Evolutionary conservation across 1,140 invertebrate species (phyloP).

Genomic region (Anagrus nilaparvatae): DNA sequence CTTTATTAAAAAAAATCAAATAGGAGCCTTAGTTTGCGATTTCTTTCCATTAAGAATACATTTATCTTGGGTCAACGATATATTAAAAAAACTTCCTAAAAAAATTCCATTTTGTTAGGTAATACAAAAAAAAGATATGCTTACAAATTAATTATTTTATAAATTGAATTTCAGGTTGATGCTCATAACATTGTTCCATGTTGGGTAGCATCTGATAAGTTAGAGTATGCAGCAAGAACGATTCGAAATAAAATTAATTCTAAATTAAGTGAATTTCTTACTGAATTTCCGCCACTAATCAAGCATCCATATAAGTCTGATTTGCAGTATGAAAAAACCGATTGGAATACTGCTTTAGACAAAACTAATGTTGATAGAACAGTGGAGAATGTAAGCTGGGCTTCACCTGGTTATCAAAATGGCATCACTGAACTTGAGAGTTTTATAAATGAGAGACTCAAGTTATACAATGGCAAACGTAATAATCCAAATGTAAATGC

Average conservation of each 20-base stretch:
- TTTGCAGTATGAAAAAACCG: constrained; percentile 37
- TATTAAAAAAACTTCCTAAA: constrained; percentile 57
- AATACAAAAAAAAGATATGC: too few relatives aligned
- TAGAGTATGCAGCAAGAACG: constrained; percentile 77
- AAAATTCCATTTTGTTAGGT: constrained; percentile 70
- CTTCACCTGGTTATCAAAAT: constrained; percentile 60
- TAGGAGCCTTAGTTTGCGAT: constrained; percentile 75
- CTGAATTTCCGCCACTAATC: constrained; percentile 72
- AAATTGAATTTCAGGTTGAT: constrained; percentile 52
- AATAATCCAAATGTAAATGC: constrained; percentile 71
- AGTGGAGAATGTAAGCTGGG: constrained; percentile 64
- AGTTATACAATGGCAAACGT: constrained; percentile 58
- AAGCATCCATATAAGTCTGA: constrained; percentile 56
- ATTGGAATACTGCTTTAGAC: constrained; percentile 60
- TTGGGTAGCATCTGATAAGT: constrained; percentile 78
- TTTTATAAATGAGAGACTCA: constrained; percentile 62
- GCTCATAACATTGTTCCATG: constrained; percentile 81
- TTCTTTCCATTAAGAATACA: constrained; percentile 69
- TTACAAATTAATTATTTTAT: too few relatives aligned
- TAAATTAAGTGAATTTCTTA: constrained; percentile 66
- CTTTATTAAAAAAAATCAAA: constrained; percentile 60
- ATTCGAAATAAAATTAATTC: constrained; percentile 80
- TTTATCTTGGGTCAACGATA: constrained; percentile 58
- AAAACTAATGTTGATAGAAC: constrained; percentile 55
- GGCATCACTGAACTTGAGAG: constrained; percentile 57